These are phyloP conservation scores for Malacoraja senta DNA, from an alignment of 2,797 vertebrate species.

Conservation along the genomic window DNA sequence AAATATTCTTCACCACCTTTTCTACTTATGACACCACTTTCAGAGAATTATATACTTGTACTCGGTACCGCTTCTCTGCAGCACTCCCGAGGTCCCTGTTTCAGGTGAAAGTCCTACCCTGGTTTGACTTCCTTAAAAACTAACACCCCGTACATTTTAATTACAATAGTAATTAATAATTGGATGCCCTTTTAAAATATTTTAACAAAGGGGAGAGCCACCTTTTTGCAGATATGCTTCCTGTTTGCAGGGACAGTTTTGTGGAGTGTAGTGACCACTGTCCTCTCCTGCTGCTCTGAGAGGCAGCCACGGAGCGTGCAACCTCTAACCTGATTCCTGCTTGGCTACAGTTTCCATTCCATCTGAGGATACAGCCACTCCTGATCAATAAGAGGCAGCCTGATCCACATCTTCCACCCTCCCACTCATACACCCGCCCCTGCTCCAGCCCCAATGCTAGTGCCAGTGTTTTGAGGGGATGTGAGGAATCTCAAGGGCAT, in stretches of 20 bases:
- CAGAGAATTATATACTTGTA: too few relatives aligned
- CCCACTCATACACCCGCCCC: too few relatives aligned
- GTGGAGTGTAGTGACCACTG: neutral
- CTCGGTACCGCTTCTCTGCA: too few relatives aligned
- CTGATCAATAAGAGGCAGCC: neutral
- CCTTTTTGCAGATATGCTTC: neutral
- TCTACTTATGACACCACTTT: too few relatives aligned
- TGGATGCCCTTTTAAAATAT: neutral
- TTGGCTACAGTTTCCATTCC: neutral
- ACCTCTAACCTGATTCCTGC: too few relatives aligned
- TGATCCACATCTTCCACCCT: neutral
- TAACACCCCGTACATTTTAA: too few relatives aligned
- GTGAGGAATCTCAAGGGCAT: neutral
- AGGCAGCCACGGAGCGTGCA: neutral
- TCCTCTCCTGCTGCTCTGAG: neutral
- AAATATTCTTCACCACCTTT: too few relatives aligned
- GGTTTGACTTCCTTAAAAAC: too few relatives aligned
- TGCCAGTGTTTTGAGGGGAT: neutral
- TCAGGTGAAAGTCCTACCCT: too few relatives aligned
- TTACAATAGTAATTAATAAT: neutral
- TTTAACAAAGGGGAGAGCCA: neutral
- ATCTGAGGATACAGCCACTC: neutral
- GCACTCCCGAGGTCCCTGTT: too few relatives aligned
- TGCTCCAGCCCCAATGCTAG: neutral
- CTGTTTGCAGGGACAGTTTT: neutral